These are phyloP conservation scores for Elymnias hypermnestra DNA, from an alignment of 1,140 invertebrate genomes.

Conservation along the genomic window DNA sequence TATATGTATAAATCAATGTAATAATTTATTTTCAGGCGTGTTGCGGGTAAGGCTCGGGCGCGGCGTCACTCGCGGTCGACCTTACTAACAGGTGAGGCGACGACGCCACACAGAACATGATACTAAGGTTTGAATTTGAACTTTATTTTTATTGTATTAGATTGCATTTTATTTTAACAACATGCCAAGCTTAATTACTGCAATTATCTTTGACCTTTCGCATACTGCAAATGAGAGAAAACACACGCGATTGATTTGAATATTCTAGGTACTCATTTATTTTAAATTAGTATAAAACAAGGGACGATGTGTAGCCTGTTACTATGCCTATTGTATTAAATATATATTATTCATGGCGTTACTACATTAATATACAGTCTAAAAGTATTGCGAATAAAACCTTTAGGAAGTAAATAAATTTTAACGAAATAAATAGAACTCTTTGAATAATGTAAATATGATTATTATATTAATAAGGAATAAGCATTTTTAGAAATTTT, in stretches of 20 bases:
- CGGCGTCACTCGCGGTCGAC: constrained; percentile 58
- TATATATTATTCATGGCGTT: no score
- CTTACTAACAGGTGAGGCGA: constrained; percentile 72
- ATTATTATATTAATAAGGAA: no score
- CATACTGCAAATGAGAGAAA: constrained; percentile 2
- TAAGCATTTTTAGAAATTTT: no score
- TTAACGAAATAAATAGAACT: no score
- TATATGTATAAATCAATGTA: constrained; percentile 2
- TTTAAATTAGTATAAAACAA: background rate
- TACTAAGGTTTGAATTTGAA: constrained; percentile 72
- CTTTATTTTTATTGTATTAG: constrained; percentile 41
- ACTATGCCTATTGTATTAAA: no score
- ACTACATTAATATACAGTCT: no score
- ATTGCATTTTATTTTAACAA: constrained; percentile 3
- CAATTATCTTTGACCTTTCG: constrained; percentile 4
- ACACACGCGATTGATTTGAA: background rate
- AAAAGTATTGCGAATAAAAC: no score
- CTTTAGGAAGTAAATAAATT: no score
- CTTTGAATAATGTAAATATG: no score
- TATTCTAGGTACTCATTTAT: background rate
- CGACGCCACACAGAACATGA: constrained; percentile 69
- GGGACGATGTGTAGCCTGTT: no score
- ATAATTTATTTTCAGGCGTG: constrained; percentile 38
- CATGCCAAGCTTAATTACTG: constrained; percentile 6
- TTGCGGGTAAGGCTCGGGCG: constrained; percentile 57